Base-by-base conservation (phyloP, 2,113 vertebrate genomes). In the Macrotis lagotis region DNA sequence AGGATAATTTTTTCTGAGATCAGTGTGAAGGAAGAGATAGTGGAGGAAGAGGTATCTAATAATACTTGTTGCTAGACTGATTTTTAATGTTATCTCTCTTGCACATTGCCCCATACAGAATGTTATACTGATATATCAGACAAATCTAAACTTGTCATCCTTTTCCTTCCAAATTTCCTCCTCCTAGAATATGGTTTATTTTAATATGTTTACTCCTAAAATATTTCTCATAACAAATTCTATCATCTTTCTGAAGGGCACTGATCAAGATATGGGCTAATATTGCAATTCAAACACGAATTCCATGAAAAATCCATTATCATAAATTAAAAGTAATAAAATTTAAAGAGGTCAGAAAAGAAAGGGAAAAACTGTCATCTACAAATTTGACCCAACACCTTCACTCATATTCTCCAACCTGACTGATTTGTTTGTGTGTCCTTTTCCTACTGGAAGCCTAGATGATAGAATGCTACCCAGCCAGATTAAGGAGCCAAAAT, bases 241-340 rank as follows among this genome's bases (percentile, higher is more conserved):
- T 91, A 97, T 91, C 66, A 91, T 88, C 91, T 93, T 93, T 51
- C 91, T 0, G 0, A 96, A 97, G 90, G 91, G 96, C 50, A 96
- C 50, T 55, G 96, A 55, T 88, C 91, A 95, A 95, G 90, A 95
- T 48, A 92, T 3, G 96, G 88, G 47, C 92, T 96, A 96, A 95
- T 52, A 96, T 0, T n/a, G 8, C 93, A 88, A 96, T 94, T 95
- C 92, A 96, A 93, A 97, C 47, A 96, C 96, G 93, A 96, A 96
- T 90, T 92, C 88, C 83, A 53, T 48, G 50, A 10, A 8, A 8
- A 51, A 91, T 52, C 94, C 92, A 91, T 89, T 96, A 91, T 91
- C 90, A 96, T 92, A 96, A 96, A 95, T 92, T 95, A 95, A 93
- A 12, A 44, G 1, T 95, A 88, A 96, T 95, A 92, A 95, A 92